These are phyloP conservation scores for Synergus umbraculus DNA, from an alignment of 2,888 invertebrate species.

Conservation along the genomic window DNA sequence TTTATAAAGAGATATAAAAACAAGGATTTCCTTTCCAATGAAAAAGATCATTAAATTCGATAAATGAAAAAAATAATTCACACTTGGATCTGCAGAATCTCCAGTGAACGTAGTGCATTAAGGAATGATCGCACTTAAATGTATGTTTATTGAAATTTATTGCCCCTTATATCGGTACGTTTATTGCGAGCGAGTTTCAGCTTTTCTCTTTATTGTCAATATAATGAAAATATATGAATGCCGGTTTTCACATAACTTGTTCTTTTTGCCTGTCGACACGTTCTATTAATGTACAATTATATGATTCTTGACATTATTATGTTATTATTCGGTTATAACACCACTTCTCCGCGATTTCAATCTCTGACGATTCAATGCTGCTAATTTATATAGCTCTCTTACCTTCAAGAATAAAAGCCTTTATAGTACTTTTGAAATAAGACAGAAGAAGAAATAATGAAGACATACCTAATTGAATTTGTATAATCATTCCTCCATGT, in stretches of 20 bases:
- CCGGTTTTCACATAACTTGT: slow-evolving; percentile 17
- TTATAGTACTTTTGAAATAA: too few species aligned
- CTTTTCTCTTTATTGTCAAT: slow-evolving; percentile 19
- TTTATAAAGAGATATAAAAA: background rate
- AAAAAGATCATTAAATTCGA: background rate
- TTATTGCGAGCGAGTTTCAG: slow-evolving; percentile 28
- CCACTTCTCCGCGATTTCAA: background rate
- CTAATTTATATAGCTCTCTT: background rate
- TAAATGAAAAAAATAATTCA: background rate
- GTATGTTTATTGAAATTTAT: slow-evolving; percentile 33
- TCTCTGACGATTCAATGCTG: background rate
- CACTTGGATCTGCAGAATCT: background rate
- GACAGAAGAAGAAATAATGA: background rate
- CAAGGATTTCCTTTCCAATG: background rate
- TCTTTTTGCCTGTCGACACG: slow-evolving; percentile 11
- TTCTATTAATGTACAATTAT: slow-evolving; percentile 6
- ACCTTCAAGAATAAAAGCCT: too few species aligned
- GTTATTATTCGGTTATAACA: background rate
- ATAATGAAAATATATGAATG: slow-evolving; percentile 19
- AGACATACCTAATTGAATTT: background rate
- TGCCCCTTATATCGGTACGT: background rate
- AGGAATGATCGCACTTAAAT: slow-evolving; percentile 8
- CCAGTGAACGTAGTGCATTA: slow-evolving; percentile 15
- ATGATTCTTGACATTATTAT: slow-evolving; percentile 21
- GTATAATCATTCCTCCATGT: background rate